Evolutionary conservation across 2,113 vertebrate genomes (phyloP).

Genomic region (Butorides virescens): DNA sequence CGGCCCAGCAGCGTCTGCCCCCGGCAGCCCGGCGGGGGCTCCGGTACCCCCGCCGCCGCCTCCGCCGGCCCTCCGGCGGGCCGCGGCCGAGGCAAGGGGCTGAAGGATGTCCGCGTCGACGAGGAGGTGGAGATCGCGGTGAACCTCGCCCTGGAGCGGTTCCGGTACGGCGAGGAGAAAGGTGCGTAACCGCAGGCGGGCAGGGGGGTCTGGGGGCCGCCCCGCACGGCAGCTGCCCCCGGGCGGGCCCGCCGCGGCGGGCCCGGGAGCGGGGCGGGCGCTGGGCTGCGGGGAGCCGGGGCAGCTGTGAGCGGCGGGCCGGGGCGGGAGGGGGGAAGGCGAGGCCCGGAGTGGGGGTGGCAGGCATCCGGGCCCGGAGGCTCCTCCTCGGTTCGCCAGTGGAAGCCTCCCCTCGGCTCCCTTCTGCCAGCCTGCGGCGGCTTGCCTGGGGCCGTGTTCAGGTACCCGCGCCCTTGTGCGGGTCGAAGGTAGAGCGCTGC

Average conservation of each 20-base stretch:
- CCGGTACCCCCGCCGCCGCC: background rate
- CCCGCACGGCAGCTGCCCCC: too few species aligned
- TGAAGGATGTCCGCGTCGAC: slow-evolving; percentile 83
- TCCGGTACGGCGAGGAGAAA: slow-evolving; percentile 84
- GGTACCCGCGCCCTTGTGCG: too few species aligned
- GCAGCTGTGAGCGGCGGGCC: background rate
- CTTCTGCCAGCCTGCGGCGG: accelerated
- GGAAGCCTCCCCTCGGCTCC: background rate
- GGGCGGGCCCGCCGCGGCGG: too few species aligned
- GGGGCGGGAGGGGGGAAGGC: too few species aligned
- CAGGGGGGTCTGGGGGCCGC: background rate
- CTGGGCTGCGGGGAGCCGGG: background rate
- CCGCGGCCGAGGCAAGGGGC: slow-evolving; percentile 64
- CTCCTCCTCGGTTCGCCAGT: accelerated
- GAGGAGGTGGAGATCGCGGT: slow-evolving; percentile 90
- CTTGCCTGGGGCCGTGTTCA: too few species aligned
- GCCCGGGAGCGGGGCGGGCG: too few species aligned
- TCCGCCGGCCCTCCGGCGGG: background rate
- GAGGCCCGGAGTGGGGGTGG: background rate
- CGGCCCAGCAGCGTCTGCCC: slow-evolving; percentile 53
- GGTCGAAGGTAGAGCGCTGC: accelerated
- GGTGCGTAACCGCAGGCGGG: slow-evolving; percentile 66
- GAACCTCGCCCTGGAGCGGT: slow-evolving; percentile 85
- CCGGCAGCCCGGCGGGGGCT: background rate
- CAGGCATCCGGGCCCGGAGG: accelerated